These are phyloP conservation scores for Trachelus troglodyta DNA, from an alignment of 2,888 invertebrate genomes.

Conservation along the genomic window DNA sequence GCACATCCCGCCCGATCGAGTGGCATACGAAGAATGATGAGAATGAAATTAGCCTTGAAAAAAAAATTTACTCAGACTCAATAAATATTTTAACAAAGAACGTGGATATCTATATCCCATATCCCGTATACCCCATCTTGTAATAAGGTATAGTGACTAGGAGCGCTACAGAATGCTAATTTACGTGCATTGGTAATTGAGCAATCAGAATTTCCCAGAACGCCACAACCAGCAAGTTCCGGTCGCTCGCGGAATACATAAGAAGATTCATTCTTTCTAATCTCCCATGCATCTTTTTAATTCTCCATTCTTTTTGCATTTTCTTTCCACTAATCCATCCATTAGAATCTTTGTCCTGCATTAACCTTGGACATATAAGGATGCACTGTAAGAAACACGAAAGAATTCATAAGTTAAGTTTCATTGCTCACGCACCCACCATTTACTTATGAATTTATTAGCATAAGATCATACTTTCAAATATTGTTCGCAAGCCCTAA, in stretches of 20 bases:
- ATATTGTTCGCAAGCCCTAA: constrained; percentile 11
- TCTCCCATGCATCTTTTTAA: background rate
- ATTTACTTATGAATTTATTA: constrained; percentile 4
- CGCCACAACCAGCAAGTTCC: constrained; percentile 1
- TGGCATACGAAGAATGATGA: background rate
- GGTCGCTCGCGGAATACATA: background rate
- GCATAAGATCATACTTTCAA: constrained; percentile 21
- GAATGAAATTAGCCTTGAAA: background rate
- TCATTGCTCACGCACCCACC: background rate
- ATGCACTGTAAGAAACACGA: background rate
- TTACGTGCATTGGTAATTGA: constrained; percentile 28
- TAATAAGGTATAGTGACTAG: background rate
- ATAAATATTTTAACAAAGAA: background rate
- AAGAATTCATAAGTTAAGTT: background rate
- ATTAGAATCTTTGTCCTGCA: background rate
- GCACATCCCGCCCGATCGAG: background rate
- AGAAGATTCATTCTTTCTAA: background rate
- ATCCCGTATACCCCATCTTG: background rate
- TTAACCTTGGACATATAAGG: background rate
- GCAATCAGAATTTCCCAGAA: constrained; percentile 31
- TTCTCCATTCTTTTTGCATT: background rate
- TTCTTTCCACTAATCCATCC: background rate
- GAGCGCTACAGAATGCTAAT: background rate
- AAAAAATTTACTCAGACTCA: background rate
- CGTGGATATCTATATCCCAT: background rate